These are phyloP conservation scores for Pinctada fucata DNA, from an alignment of 2,888 invertebrate genomes.

Conservation along the genomic window DNA sequence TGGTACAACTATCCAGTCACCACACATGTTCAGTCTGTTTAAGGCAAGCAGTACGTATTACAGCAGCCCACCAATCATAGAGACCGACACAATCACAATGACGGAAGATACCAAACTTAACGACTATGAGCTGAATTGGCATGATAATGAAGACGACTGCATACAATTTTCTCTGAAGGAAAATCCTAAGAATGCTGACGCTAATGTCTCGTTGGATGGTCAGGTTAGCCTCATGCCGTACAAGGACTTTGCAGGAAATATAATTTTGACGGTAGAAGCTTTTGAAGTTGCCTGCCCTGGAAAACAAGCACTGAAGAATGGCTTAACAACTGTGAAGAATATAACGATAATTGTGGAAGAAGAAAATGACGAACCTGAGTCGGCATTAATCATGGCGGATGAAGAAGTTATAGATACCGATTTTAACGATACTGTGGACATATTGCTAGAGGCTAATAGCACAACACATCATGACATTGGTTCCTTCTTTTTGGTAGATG, in stretches of 20 bases:
- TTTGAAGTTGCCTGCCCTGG: slow-evolving; percentile 28
- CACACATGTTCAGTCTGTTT: slow-evolving; percentile 22
- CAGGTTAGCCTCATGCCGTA: slow-evolving; percentile 39
- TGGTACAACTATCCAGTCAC: neutral
- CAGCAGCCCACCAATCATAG: slow-evolving; percentile 17
- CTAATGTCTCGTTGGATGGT: slow-evolving; percentile 43
- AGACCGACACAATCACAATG: slow-evolving; percentile 2
- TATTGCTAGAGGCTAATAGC: slow-evolving; percentile 25
- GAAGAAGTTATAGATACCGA: slow-evolving; percentile 7
- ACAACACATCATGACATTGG: slow-evolving; percentile 30
- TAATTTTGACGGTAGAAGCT: slow-evolving; percentile 43
- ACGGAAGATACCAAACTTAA: slow-evolving; percentile 14
- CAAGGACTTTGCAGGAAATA: slow-evolving; percentile 48
- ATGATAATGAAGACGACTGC: slow-evolving; percentile 49
- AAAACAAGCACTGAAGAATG: neutral
- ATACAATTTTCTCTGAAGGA: slow-evolving; percentile 40
- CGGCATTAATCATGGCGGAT: slow-evolving; percentile 15
- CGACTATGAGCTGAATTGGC: slow-evolving; percentile 10
- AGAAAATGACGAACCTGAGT: slow-evolving; percentile 41
- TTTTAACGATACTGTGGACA: neutral
- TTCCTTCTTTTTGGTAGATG: slow-evolving; percentile 30
- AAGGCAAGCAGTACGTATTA: slow-evolving; percentile 1
- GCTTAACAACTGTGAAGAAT: neutral
- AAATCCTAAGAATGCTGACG: slow-evolving; percentile 34
- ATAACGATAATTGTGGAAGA: slow-evolving; percentile 18